phyloP scores from a whole-genome alignment of 2,113 vertebrate genomes.

The Elephas maximus region DNA sequence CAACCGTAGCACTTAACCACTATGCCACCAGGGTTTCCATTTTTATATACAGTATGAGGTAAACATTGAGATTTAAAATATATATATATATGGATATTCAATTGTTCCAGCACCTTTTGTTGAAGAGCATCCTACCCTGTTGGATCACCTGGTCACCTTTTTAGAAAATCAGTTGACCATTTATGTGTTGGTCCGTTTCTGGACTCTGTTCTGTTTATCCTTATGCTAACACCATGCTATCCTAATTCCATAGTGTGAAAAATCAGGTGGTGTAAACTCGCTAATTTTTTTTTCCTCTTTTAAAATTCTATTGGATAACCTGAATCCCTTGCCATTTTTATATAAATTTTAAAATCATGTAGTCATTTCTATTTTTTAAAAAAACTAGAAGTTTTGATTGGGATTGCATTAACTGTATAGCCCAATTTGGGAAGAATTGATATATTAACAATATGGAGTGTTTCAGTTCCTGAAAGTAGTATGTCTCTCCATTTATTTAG shows the following conservation, averaged over 20 bases:
- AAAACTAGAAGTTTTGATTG: background rate
- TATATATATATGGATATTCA: background rate
- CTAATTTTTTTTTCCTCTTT: conserved; percentile 26
- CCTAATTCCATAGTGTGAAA: conserved; percentile 17
- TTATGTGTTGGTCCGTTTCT: background rate
- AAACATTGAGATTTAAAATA: background rate
- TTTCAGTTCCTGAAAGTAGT: background rate
- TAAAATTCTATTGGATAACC: conserved; percentile 1
- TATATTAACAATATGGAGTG: background rate
- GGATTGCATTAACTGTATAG: background rate
- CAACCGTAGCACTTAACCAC: no score
- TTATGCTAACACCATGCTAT: background rate
- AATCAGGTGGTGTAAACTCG: background rate
- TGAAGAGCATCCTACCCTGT: background rate
- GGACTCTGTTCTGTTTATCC: background rate
- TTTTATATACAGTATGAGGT: background rate
- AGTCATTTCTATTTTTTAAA: background rate
- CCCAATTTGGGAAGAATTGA: background rate
- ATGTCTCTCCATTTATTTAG: background rate
- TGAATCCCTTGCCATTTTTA: background rate
- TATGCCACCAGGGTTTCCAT: background rate
- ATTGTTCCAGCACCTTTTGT: background rate
- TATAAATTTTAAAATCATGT: conserved; percentile 32
- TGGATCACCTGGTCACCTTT: background rate
- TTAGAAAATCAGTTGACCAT: background rate